Base-by-base conservation (phyloP, 2,888 invertebrate species). In the Gnatocerus cornutus region DNA sequence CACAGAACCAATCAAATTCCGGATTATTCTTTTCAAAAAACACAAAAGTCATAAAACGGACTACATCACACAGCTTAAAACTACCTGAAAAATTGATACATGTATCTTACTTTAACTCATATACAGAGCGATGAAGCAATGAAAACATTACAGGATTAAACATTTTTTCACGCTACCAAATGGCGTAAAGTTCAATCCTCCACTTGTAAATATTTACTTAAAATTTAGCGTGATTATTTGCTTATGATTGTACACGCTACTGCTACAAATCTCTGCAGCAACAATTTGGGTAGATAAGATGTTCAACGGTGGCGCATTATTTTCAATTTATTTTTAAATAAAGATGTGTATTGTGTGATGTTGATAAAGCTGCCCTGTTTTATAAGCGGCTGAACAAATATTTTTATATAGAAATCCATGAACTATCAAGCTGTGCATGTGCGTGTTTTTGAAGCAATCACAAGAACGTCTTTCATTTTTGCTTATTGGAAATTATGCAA, bases 1-100 rank as follows among this genome's bases (percentile, higher is more conserved):
- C 46, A 41, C 7, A 41, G 41, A 41, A 41, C 9, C 13, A 41
- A 41, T 41, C 7, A 41, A 39, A 41, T 6, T 41, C 41, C 41
- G 12, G 41, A 41, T 41, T 41, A 41, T 41, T 41, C 41, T n/a
- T n/a, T 39, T 3, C 41, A 41, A 5, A 5, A n/a, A 13, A n/a
- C 12, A n/a, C 7, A 41, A 12, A 41, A 12, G 4, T 21, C 21
- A 3, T 21, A 21, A 21, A 21, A 21, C 21, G n/a, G n/a, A n/a
- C n/a, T n/a, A n/a, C n/a, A n/a, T n/a, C 8, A 39, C 39, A 39
- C 5, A 39, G 9, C n/a, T 39, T 39, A 39, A 6, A 39, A 39
- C 39, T 39, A 39, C 33, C 33, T 33, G 33, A 33, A 33, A 33
- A 33, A 21, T 21, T 1, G 4, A 4, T n/a, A 7, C 29, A 29